Evolutionary conservation across 2,888 invertebrate genomes (phyloP).

Genomic region (Drymonia ruficornis): DNA sequence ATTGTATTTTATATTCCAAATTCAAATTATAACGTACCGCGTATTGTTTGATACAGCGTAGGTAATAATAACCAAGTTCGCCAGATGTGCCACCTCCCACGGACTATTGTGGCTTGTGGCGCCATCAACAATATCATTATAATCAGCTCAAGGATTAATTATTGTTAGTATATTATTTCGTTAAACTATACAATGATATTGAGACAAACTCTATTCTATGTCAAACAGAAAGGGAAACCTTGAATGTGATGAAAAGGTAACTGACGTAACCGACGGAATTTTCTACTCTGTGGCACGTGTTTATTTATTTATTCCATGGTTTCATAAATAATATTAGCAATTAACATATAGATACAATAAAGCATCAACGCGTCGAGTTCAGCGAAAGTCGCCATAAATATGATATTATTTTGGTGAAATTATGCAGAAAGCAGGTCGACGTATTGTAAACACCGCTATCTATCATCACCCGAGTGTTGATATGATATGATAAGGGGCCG

Average conservation of each 20-base stretch:
- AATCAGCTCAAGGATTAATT: conserved; percentile 7
- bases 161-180: neutral
- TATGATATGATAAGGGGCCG: conserved; percentile 30
- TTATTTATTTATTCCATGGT: neutral
- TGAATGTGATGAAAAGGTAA: too few relatives aligned
- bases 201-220: too few relatives aligned
- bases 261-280: neutral
- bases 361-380: conserved; percentile 14
- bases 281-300: too few relatives aligned
- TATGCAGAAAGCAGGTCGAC: conserved; percentile 44
- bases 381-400: conserved; percentile 29
- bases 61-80: conserved; percentile 37
- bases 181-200: neutral
- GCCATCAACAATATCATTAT: conserved; percentile 31
- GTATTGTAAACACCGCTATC: conserved; percentile 34
- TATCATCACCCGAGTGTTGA: conserved; percentile 29
- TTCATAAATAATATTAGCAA: conserved; percentile 11
- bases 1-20: neutral
- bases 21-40: neutral
- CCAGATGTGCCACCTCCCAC: conserved; percentile 59
- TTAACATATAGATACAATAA: conserved; percentile 23
- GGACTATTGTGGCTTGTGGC: conserved; percentile 34
- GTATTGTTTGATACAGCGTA: conserved; percentile 17
- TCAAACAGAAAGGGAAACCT: too few relatives aligned
- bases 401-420: conserved; percentile 32